Evolutionary conservation across 2,888 invertebrate genomes (phyloP).

Genomic region (Zonitis immaculata): DNA sequence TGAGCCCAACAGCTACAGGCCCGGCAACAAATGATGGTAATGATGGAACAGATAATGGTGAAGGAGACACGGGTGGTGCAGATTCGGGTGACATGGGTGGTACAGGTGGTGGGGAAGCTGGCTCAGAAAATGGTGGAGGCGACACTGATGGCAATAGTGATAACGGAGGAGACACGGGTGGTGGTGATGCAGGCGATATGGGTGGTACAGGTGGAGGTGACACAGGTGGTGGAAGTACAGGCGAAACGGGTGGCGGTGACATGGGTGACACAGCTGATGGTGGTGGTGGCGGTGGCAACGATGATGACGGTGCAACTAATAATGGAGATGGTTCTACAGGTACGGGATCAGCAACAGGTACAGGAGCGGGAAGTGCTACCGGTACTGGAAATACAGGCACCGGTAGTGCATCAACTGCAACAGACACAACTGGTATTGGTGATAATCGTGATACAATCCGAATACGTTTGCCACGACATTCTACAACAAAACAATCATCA

Average conservation of each 20-base stretch:
- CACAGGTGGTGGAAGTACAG: conserved; percentile 3
- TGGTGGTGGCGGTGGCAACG: conserved; percentile 11
- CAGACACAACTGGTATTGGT: no score
- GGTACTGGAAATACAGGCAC: conserved; percentile 6
- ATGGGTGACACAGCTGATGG: conserved; percentile 23
- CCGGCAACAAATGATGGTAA: conserved; percentile 45
- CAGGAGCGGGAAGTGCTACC: conserved; percentile 11
- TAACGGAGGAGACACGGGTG: conserved; percentile 46
- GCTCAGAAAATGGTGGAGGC: conserved; percentile 12
- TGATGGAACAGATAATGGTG: conserved; percentile 47
- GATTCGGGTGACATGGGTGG: no score
- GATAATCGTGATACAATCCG: conserved; percentile 2
- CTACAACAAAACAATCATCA: conserved; percentile 7
- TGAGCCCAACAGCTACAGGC: conserved; percentile 48
- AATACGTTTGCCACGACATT: conserved; percentile 8
- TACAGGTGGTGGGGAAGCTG: conserved; percentile 47
- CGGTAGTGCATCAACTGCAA: conserved; percentile 22
- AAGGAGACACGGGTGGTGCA: no score
- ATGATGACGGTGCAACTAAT: conserved; percentile 2
- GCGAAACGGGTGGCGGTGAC: conserved; percentile 43
- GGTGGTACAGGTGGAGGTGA: conserved; percentile 20
- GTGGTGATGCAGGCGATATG: conserved; percentile 36
- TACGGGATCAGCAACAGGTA: conserved; percentile 10
- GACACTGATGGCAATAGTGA: conserved; percentile 27
- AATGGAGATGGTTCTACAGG: conserved; percentile 10